Evolutionary conservation across 2,888 invertebrate species (phyloP), one percentile per base, ranked within the genome.

Genomic region (Dasysyrphus tricinctus): DNA sequence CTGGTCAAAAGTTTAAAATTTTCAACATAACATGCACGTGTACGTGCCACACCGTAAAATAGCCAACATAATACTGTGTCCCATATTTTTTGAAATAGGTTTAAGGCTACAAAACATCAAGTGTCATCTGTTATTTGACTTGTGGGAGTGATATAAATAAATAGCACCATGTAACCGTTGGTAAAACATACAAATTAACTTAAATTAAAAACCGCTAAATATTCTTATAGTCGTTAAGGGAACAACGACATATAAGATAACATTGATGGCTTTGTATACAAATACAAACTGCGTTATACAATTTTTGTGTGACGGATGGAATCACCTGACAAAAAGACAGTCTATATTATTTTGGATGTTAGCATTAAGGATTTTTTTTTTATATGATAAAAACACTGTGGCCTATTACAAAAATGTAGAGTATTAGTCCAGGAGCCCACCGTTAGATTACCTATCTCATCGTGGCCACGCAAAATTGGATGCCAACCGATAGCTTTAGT

Each of bases 141-240:
- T 37, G 16, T 57, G 57, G 34, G 57, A 57, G 57, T 37, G 5
- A 57, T 37, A 57, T 37, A 57, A 57, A 57, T 57, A 16, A 24
- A 34, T 34, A 34, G 5, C 2, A 37, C 16, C 5, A 34, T 16
- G n/a, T 16, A 34, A 57, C 34, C 5, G 56, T 56, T 56, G 56
- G 56, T 3, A 2, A 7, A 57, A 57, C 57, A 57, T 16, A 34
- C n/a, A 37, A 57, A 57, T 57, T 37, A 11, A 34, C 37, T 57
- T 57, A 29, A 32, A 32, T 32, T 8, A 34, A 34, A 37, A 57
- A 37, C 9, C n/a, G 9, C 1, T n/a, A 32, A 56, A 56, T 34
- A 9, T 11, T 37, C 8, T 57, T 16, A 37, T 11, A 37, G 34
- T 57, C 57, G 57, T 37, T 37, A 5, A 16, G 34, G 57, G 57